These are phyloP conservation scores for Herpailurus yagouaroundi DNA, from an alignment of 2,113 vertebrate species.

Conservation along the genomic window DNA sequence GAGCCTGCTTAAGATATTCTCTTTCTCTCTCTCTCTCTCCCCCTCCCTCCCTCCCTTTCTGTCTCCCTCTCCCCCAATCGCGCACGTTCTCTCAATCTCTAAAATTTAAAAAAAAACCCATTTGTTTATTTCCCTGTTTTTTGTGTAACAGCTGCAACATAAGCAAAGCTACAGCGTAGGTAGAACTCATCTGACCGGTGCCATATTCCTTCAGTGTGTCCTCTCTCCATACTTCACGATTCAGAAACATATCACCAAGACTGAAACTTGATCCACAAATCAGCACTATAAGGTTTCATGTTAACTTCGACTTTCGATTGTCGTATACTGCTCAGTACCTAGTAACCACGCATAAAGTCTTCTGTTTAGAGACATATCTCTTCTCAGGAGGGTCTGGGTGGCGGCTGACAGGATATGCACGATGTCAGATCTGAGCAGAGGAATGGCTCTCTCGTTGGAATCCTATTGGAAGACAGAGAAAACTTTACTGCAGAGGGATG, in stretches of 20 bases:
- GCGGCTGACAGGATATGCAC: constrained; percentile 91
- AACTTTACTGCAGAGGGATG: not conserved
- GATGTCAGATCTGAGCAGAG: constrained; percentile 87
- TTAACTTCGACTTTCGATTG: not conserved
- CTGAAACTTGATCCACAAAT: not conserved
- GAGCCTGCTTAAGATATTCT: too few relatives aligned
- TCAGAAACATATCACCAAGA: not conserved
- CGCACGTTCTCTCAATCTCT: too few relatives aligned
- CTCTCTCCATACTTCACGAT: not conserved
- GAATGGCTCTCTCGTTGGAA: constrained; percentile 83
- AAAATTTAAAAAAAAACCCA: not conserved
- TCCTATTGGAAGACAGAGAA: constrained; percentile 83
- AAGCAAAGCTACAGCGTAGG: not conserved
- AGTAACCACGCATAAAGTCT: constrained; percentile 97
- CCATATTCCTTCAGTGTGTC: accelerated
- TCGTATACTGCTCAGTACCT: constrained; percentile 83
- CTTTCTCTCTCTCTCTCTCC: too few relatives aligned
- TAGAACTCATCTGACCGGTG: not conserved
- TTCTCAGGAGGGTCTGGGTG: constrained; percentile 92
- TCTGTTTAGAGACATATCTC: constrained; percentile 98
- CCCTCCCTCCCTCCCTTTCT: too few relatives aligned
- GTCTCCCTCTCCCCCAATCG: too few relatives aligned
- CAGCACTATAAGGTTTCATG: not conserved
- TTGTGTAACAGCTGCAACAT: not conserved
- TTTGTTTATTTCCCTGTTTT: not conserved